These are phyloP conservation scores for Lamproptera curius DNA, from an alignment of 2,888 invertebrate genomes.

Conservation along the genomic window DNA sequence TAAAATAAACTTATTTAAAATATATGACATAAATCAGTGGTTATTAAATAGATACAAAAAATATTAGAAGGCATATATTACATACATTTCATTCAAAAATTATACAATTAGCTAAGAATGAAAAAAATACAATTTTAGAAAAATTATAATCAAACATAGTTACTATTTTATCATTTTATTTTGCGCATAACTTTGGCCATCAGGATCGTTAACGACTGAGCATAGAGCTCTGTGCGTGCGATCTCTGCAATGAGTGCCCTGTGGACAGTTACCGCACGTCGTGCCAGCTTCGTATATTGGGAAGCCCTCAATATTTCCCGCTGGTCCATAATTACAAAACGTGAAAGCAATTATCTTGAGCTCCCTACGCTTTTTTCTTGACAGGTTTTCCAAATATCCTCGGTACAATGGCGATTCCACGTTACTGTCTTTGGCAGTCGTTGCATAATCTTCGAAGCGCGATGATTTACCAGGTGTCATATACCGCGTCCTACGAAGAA, in stretches of 20 bases:
- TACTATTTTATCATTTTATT: too few species aligned
- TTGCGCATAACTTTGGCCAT: slow-evolving; percentile 25
- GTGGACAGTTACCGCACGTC: slow-evolving; percentile 60
- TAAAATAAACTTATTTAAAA: too few species aligned
- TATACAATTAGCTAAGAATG: too few species aligned
- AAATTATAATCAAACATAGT: too few species aligned
- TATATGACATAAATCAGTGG: too few species aligned
- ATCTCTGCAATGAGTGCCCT: slow-evolving; percentile 57
- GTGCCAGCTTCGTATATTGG: slow-evolving; percentile 63
- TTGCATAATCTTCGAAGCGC: slow-evolving; percentile 45
- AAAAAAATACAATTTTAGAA: too few species aligned
- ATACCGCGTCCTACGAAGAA: slow-evolving; percentile 53
- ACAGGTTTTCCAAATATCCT: slow-evolving; percentile 34
- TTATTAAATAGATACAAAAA: too few species aligned
- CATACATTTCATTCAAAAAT: too few species aligned
- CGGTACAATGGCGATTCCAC: slow-evolving; percentile 54
- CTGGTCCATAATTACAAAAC: slow-evolving; percentile 70
- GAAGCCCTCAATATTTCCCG: slow-evolving; percentile 67
- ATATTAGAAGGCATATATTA: too few species aligned
- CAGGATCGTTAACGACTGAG: slow-evolving; percentile 55
- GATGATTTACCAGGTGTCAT: slow-evolving; percentile 38
- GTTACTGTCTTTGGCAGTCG: slow-evolving; percentile 26
- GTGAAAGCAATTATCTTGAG: slow-evolving; percentile 60
- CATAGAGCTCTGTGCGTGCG: slow-evolving; percentile 62
- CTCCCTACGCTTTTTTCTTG: slow-evolving; percentile 36